Evolutionary conservation across 2,797 vertebrate genomes (phyloP), one percentile per base, ranked within the genome.

Genomic region (Champsocephalus esox): DNA sequence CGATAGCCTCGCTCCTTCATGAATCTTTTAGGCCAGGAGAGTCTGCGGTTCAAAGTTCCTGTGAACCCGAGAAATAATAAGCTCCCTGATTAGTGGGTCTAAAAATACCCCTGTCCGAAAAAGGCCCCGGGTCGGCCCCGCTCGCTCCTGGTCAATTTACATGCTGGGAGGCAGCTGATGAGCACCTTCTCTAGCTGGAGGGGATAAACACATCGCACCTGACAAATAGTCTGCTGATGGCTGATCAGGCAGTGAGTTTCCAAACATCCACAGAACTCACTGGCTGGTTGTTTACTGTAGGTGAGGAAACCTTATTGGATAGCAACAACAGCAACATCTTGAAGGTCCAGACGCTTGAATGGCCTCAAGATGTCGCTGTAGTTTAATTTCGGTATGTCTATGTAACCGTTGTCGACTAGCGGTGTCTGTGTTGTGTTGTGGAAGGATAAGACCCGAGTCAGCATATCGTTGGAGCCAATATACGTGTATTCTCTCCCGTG

Each of bases 51-150:
- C 92, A 94, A 92, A 92, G 91, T 93, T 94, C 86, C 83, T 83
- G 85, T 86, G 88, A 94, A 94, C 89, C 91, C 51, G 10, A 89
- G 89, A 93, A 93, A 93, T 93, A 94, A 94, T 88, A 93, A 94
- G 92, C 89, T 90, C 80, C 82, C 89, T 93, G 92, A 95, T 95
- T 95, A 93, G 91, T 81, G 87, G 60, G 72, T 79, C 88, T 91
- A 91, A 93, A 92, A 92, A 93, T 92, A 92, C 86, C 77, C 57
- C 70, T 73, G 74, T 80, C 79, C 70, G 52, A 70, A 83, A 89
- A 84, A 72, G 74, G 55, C 73, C 79, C 72, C 81, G 17, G 84
- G 70, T 85, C 28, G n/a, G 80, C 74, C 62, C 19, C 3, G 77
- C 77, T 62, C 21, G 45, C 75, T 74, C 60, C 70, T 48, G 65